Conservation (phyloP, 2,797 vertebrate species). For the Acanthurus lineatus region DNA sequence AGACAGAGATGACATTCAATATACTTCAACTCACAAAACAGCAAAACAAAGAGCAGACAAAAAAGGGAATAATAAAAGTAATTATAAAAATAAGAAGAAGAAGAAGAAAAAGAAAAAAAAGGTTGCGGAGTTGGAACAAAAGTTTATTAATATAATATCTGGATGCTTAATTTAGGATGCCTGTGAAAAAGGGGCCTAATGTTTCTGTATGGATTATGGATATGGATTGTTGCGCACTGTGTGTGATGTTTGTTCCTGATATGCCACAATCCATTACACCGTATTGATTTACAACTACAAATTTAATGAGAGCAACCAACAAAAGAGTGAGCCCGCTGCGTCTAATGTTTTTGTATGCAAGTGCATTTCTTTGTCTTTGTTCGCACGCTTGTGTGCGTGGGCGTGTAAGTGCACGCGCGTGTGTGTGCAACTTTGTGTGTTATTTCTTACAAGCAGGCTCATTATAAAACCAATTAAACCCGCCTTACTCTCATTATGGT, state of each 20-base stretch:
- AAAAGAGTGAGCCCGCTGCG: background rate
- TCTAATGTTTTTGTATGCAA: constrained; percentile 5
- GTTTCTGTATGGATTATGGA: too few relatives aligned
- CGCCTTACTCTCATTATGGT: constrained; percentile 74
- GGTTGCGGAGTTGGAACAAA: too few relatives aligned
- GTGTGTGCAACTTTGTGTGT: constrained; percentile 60
- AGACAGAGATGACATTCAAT: too few relatives aligned
- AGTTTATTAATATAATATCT: too few relatives aligned
- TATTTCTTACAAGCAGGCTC: constrained; percentile 66
- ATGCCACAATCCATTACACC: constrained; percentile 3
- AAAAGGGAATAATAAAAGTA: too few relatives aligned
- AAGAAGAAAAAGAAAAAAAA: too few relatives aligned
- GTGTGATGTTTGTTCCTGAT: constrained; percentile 17
- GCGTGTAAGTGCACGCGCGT: background rate
- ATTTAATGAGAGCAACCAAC: constrained; percentile 31
- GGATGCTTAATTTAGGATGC: too few relatives aligned
- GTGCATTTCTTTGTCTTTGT: constrained; percentile 24
- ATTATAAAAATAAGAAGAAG: too few relatives aligned
- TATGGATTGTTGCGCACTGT: background rate
- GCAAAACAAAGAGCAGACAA: too few relatives aligned
- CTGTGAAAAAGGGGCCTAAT: background rate
- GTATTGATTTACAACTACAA: constrained; percentile 25
- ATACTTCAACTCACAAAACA: too few relatives aligned
- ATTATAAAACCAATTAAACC: constrained; percentile 84
- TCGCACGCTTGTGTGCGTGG: constrained; percentile 17